Evolutionary conservation across 1,140 invertebrate genomes (phyloP).

Genomic region (Conus betulinus): DNA sequence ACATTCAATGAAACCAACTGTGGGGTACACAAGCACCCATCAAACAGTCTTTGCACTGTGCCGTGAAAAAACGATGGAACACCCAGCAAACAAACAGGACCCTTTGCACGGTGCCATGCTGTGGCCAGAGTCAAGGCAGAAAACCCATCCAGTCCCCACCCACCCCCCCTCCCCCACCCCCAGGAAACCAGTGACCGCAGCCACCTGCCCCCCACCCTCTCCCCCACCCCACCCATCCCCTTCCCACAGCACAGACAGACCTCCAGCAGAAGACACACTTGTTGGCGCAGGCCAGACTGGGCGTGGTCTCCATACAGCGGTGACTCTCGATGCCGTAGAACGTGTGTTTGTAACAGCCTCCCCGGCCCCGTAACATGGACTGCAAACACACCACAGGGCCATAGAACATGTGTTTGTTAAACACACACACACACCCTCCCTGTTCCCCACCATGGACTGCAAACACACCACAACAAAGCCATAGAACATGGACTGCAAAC

Average conservation of each 20-base stretch:
- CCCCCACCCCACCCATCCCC: background rate
- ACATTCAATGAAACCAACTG: too few species aligned
- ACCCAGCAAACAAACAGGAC: too few species aligned
- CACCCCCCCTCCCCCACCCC: background rate
- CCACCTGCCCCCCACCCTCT: background rate
- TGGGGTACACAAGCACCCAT: too few species aligned
- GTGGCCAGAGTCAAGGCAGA: background rate
- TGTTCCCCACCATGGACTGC: background rate
- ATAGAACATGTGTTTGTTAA: constrained; percentile 83
- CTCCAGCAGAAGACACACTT: constrained; percentile 85
- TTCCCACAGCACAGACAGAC: constrained; percentile 54
- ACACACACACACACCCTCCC: constrained; percentile 81
- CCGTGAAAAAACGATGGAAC: too few species aligned
- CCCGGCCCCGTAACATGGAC: constrained; percentile 82
- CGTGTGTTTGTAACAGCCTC: constrained; percentile 83
- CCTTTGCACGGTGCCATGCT: too few species aligned
- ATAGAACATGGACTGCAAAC: background rate
- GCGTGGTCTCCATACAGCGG: constrained; percentile 83
- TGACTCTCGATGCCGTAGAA: constrained; percentile 84
- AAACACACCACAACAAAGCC: constrained; percentile 36
- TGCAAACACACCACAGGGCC: constrained; percentile 75
- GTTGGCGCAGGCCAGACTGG: constrained; percentile 82
- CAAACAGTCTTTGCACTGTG: too few species aligned
- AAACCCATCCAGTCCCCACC: background rate
- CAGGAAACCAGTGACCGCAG: background rate